These are phyloP conservation scores for Epinephelus lanceolatus DNA, from an alignment of 2,113 vertebrate genomes.

Conservation along the genomic window DNA sequence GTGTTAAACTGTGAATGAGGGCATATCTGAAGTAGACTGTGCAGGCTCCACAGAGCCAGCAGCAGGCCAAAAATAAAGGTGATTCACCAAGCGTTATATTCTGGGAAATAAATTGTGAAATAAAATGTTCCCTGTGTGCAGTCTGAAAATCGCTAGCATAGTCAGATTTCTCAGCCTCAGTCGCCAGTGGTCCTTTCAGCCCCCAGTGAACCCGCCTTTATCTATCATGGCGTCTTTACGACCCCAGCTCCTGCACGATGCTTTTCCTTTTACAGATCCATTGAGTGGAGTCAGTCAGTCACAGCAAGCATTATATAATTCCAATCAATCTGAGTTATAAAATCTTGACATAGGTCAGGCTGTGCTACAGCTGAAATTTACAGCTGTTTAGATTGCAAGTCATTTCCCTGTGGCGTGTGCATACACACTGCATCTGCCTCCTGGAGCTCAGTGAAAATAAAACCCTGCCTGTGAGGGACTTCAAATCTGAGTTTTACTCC, in stretches of 20 bases:
- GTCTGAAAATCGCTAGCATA: constrained; percentile 52
- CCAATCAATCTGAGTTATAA: constrained; percentile 81
- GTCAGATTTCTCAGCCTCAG: constrained; percentile 52
- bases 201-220: constrained; percentile 58
- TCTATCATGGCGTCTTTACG: constrained; percentile 68
- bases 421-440: constrained; percentile 43
- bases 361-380: constrained; percentile 71
- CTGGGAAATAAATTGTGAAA: constrained; percentile 60
- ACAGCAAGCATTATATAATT: constrained; percentile 73
- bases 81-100: constrained; percentile 57
- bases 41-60: constrained; percentile 18
- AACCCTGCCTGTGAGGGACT: constrained; percentile 32
- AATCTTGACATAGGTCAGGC: constrained; percentile 70
- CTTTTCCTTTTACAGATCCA: constrained; percentile 69
- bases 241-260: constrained; percentile 37
- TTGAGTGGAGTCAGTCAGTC: constrained; percentile 75
- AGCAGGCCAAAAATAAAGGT: constrained; percentile 62
- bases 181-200: constrained; percentile 36
- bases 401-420: constrained; percentile 49
- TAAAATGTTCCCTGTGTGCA: constrained; percentile 56
- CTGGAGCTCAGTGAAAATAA: constrained; percentile 43
- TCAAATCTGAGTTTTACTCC: constrained; percentile 48
- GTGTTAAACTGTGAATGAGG: constrained; percentile 47
- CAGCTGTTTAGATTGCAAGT: constrained; percentile 72
- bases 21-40: constrained; percentile 24